Evolutionary conservation across 2,797 vertebrate species (phyloP), one percentile per base, ranked within the genome.

Genomic region (Notolabrus celidotus): DNA sequence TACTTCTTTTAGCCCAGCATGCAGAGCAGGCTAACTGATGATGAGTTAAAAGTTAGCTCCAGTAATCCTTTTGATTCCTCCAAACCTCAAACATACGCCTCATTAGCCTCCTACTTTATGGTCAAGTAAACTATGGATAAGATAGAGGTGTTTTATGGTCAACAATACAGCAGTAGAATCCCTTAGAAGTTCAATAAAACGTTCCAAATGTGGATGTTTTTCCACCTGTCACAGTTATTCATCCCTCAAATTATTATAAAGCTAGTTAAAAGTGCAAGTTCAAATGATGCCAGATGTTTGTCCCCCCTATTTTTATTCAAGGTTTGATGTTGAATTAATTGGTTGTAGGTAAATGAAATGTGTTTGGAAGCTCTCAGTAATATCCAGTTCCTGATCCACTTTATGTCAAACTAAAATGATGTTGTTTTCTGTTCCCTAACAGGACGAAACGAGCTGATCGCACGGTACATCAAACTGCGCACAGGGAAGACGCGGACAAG

Each of bases 361-460:
- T 27, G 20, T 14, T 46, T 64, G 15, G 43, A 52, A 52, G 10
- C 15, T 12, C 16, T 7, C 5, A 12, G n/a, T n/a, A 50, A 38
- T 1, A 16, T 7, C 34, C 8, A 36, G 12, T 11, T 29, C 10
- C 17, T 12, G 33, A 5, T 49, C 1, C 23, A 43, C 3, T 7
- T 16, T 63, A 19, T 45, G 1, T 42, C 4, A 19, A 17, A 53
- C 14, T 74, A 25, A 76, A 22, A 19, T 45, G 0, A 0, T 45
- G 2, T 16, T 56, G 5, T 52, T 63, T 60, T 78, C 25, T 79
- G 19, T 11, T 45, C 11, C 11, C 23, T 58, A 68, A 3, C 88
- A 96, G 96, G 96, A 92, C 89, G 96, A 16, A 96, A 96, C 16
- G 95, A 96, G 90, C 84, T 96, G 82, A 96, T 96, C 4, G 96